Percentiles rank a stretch among this genome's conserved stretches.
These are phyloP conservation scores for Synaphobranchus kaupii DNA, from an alignment of 2,797 vertebrate genomes.

Conservation along the genomic window DNA sequence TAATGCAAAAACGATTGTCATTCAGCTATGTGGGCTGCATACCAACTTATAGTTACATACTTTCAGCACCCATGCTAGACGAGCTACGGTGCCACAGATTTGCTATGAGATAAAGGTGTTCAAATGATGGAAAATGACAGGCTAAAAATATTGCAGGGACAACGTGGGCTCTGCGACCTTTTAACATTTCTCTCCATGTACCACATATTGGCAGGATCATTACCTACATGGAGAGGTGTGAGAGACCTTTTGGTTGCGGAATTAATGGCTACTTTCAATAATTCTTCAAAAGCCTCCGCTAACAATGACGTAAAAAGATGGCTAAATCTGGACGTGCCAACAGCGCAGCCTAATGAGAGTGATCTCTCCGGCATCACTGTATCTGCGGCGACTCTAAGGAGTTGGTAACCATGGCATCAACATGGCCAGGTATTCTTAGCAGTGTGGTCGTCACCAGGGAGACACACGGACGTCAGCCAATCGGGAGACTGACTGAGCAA, in stretches of 20 bases:
- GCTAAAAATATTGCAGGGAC: not conserved
- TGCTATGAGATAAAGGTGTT: not conserved
- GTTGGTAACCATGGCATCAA: slow-evolving; percentile 71
- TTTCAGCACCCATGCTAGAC: not conserved
- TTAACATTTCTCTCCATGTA: too few relatives aligned
- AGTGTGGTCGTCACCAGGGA: slow-evolving; percentile 43
- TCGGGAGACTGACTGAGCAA: not conserved
- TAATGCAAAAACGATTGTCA: not conserved
- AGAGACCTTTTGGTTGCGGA: not conserved
- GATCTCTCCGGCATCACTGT: slow-evolving; percentile 1
- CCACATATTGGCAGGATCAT: too few relatives aligned
- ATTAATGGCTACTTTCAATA: not conserved
- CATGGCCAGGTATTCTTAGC: slow-evolving; percentile 65
- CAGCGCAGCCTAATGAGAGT: not conserved
- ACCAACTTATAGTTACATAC: not conserved
- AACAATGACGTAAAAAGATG: not conserved
- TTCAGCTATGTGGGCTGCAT: not conserved
- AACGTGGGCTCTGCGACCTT: not conserved
- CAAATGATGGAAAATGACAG: not conserved
- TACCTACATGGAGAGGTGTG: not conserved
- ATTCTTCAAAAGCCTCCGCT: not conserved
- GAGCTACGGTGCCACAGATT: too few relatives aligned
- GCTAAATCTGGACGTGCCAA: slow-evolving; percentile 6
- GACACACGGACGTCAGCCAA: slow-evolving; percentile 43
- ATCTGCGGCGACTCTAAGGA: slow-evolving; percentile 46